A percentile compares a stretch with the other conserved stretches of the same genome.
These are phyloP conservation scores for Etheostoma perlongum DNA, from an alignment of 2,797 vertebrate genomes.

Conservation along the genomic window DNA sequence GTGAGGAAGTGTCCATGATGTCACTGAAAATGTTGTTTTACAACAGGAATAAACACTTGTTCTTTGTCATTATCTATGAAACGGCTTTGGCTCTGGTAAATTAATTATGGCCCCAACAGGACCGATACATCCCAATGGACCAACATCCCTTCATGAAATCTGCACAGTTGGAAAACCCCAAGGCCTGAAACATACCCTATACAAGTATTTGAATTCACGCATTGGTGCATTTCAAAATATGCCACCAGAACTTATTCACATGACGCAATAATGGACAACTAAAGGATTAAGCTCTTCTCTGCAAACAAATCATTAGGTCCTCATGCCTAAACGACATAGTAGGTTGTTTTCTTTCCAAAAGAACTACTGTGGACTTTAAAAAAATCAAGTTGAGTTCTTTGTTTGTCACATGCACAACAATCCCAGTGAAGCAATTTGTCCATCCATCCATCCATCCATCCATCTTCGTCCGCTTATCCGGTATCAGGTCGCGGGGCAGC, in stretches of 20 bases:
- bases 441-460: no score
- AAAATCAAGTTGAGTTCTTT: no score
- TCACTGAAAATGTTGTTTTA: slow-evolving; percentile 59
- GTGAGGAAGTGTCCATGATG: slow-evolving; percentile 57
- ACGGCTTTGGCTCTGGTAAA: slow-evolving; percentile 21
- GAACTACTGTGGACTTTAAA: no score
- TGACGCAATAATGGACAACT: not conserved
- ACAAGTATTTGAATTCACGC: not conserved
- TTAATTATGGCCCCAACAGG: slow-evolving; percentile 18
- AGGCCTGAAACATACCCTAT: slow-evolving; percentile 2
- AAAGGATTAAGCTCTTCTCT: not conserved
- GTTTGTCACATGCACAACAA: no score
- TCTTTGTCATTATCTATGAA: slow-evolving; percentile 42
- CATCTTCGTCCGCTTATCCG: no score
- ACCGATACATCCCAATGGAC: not conserved
- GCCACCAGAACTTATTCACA: slow-evolving; percentile 4
- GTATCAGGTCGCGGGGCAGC: no score
- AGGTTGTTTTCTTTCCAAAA: no score
- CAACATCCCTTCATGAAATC: slow-evolving; percentile 11
- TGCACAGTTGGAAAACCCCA: slow-evolving; percentile 8
- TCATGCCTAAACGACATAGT: no score
- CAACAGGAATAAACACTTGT: slow-evolving; percentile 21
- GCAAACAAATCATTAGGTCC: no score
- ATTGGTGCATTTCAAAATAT: not conserved
- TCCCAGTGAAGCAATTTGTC: no score